A percentile compares a stretch with the other conserved stretches of the same genome.
Conservation (phyloP, 2,113 vertebrate species). For the Sardina pilchardus region DNA sequence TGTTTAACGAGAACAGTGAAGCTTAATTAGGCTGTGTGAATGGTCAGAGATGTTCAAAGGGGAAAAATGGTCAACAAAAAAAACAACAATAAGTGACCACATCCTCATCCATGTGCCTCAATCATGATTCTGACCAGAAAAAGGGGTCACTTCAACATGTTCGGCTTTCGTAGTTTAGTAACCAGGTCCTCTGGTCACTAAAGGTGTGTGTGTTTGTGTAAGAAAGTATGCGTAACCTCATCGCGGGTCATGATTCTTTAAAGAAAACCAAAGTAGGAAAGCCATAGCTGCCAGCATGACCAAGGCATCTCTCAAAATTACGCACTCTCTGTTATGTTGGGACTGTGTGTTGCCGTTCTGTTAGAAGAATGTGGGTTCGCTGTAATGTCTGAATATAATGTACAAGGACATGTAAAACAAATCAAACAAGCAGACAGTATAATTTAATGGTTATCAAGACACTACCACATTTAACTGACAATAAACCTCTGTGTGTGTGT, state of each 20-base stretch:
- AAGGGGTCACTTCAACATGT: not conserved
- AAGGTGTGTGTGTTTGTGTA: not conserved
- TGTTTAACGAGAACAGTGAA: not conserved
- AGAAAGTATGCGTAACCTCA: not conserved
- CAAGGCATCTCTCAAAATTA: conserved; percentile 24
- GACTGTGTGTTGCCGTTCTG: not conserved
- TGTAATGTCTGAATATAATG: conserved; percentile 4
- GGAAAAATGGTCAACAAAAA: not conserved
- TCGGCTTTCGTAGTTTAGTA: not conserved
- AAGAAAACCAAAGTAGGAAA: conserved; percentile 70
- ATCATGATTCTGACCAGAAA: not conserved
- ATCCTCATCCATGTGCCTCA: not conserved
- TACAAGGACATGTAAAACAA: not conserved
- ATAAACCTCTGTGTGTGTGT: not conserved
- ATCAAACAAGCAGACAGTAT: conserved; percentile 6
- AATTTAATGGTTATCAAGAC: conserved; percentile 8
- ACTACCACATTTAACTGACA: conserved; percentile 8
- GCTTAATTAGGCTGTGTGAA: not conserved
- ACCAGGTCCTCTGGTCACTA: not conserved
- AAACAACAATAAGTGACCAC: not conserved
- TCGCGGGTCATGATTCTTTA: conserved; percentile 6
- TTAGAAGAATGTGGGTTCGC: not conserved
- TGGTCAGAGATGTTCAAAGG: not conserved
- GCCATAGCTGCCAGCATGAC: conserved; percentile 58
- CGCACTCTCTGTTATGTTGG: not conserved